These are phyloP conservation scores for Scaptomyza tumidula DNA, from an alignment of 2,888 invertebrate species.

Conservation along the genomic window DNA sequence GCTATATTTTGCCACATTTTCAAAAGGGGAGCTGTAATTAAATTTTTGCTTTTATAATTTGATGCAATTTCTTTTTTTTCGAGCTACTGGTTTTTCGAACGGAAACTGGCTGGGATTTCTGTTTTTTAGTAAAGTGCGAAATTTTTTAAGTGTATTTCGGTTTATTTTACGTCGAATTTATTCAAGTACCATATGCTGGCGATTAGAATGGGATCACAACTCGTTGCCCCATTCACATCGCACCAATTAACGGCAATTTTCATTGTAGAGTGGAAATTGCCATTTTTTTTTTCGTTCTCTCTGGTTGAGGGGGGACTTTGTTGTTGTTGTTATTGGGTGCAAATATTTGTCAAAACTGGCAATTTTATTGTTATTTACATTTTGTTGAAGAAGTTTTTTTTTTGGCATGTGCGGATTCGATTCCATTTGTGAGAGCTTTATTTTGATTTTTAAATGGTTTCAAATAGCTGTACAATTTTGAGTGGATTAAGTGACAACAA, in stretches of 20 bases:
- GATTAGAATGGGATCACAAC: constrained; percentile 44
- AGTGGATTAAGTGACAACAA: constrained; percentile 11
- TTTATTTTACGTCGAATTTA: constrained; percentile 13
- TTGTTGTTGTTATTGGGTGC: neutral
- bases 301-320: constrained; percentile 2
- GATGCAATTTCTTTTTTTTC: constrained; percentile 62
- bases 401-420: neutral
- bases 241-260: constrained; percentile 45
- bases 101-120: constrained; percentile 54
- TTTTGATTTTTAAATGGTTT: constrained; percentile 26
- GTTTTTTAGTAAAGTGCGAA: constrained; percentile 44
- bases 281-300: neutral
- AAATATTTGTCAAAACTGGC: constrained; percentile 39
- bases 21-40: constrained; percentile 61
- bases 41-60: constrained; percentile 76
- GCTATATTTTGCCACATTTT: constrained; percentile 41
- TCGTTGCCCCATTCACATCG: constrained; percentile 10
- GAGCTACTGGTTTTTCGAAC: constrained; percentile 23
- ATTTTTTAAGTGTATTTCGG: constrained; percentile 69
- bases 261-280: constrained; percentile 26
- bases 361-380: neutral
- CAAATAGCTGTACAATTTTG: neutral
- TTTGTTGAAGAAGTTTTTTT: constrained; percentile 1
- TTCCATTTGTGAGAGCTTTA: constrained; percentile 18
- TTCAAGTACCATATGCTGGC: constrained; percentile 36